Base-by-base conservation (phyloP, 1,140 invertebrate species). In the Zaprionus ghesquierei region DNA sequence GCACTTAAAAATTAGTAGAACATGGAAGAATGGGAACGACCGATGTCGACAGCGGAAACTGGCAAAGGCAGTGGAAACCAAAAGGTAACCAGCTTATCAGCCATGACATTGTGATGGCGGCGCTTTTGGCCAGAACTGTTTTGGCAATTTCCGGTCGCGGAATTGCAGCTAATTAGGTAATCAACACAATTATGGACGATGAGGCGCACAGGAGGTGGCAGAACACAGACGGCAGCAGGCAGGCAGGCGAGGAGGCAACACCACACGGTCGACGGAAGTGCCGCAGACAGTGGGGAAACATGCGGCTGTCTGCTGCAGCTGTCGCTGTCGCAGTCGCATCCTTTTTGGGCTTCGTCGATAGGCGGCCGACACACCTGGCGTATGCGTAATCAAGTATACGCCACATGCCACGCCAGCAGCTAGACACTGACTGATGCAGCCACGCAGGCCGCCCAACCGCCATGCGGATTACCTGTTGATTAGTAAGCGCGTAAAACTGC, bases 121-220 rank as follows among this genome's bases (percentile, higher is more conserved):
- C 54, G 23, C 53, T 31, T 41, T 35, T 41, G 5, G 33, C 25
- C 18, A 20, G 13, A 23, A 35, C 54, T 29, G 13, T 35, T n/a
- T 27, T 79, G 79, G 76, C 66, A 87, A 87, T 87, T 87, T 87
- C 84, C 84, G 84, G 84, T 61, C 76, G 84, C 76, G 72, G 63
- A 84, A 87, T 87, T 89, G 87, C 76, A 77, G 87, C 84, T 87
- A 87, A 87, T 87, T 87, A 89, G 73, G 77, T 87, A 87, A 87
- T 87, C 82, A 89, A 89, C 84, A 77, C 82, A 87, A 89, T 89
- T 89, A 87, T 76, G 78, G 65, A 33, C 79, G 35, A 66, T 54
- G 41, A 71, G 54, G 60, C 51, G 64, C 31, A 64, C 38, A 38
- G 25, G 63, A 25, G 18, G 35, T 33, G 13, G n/a, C 27, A 41